phyloP scores from a whole-genome alignment of 2,113 vertebrate species.

The Serilophus lunatus region DNA sequence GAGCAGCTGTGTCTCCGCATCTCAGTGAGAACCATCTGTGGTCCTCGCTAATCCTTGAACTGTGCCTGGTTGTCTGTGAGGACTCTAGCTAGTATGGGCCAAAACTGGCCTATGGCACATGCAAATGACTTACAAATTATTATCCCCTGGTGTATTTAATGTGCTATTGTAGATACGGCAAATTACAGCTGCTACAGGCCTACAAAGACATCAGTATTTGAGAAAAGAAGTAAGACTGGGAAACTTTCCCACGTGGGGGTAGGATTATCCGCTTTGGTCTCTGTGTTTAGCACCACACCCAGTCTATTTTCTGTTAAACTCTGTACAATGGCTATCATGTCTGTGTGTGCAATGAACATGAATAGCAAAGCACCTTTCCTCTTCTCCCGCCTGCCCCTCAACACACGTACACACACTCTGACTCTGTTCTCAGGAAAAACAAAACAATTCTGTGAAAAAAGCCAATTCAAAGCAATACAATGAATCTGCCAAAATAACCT shows the following conservation, averaged over 20 bases:
- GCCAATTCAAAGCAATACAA: constrained; percentile 60
- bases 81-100: fast-evolving
- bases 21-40: not conserved
- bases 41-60: not conserved
- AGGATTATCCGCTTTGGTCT: not conserved
- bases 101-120: not conserved
- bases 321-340: not conserved
- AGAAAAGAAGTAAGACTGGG: not conserved
- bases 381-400: not conserved
- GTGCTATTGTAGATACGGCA: not conserved
- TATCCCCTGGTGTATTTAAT: not conserved
- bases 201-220: not conserved
- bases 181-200: not conserved
- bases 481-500: constrained; percentile 54
- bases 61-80: not conserved
- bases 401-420: constrained; percentile 13
- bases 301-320: not conserved
- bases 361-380: not conserved
- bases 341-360: not conserved
- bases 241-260: not conserved
- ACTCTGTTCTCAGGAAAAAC: constrained; percentile 30
- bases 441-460: constrained; percentile 62
- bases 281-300: not conserved
- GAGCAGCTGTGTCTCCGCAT: not conserved
- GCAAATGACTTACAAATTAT: not conserved